Base-by-base conservation (phyloP, 2,797 vertebrate genomes). In the Sebastes dallii region DNA sequence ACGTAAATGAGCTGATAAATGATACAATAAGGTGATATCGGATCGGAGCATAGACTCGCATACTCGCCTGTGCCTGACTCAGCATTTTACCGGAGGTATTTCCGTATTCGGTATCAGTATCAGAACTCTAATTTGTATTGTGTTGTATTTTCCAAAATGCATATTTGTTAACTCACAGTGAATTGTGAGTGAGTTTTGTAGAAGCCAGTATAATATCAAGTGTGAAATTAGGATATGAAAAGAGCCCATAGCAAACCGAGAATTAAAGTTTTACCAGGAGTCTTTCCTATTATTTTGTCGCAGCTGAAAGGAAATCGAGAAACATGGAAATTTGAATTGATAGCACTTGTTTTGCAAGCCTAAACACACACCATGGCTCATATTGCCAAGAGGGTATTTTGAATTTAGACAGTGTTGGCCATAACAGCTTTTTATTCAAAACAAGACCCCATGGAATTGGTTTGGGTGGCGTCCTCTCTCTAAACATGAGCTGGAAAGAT, bases 371-470 rank as follows among this genome's bases (percentile, higher is more conserved):
- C 55, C 13, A 4, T 18, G 36, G 29, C 70, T 77, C 50, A 7
- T 5, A 4, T 66, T 72, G 80, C 77, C 78, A 69, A 65, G 58
- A 82, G 74, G 30, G 50, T 58, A n/a, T 84, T 92, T 82, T 80
- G 76, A 73, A 93, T 92, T 88, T 88, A 84, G 52, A 77, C 72
- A 25, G 46, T 66, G 81, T 80, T 70, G 59, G 75, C 85, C 79
- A 76, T 67, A 66, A 80, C 67, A 18, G 27, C 67, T 90, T 81
- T 90, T 88, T 81, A 91, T 92, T 91, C 88, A 75, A 77, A 91
- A 83, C 72, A 79, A 85, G 56, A 77, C 78, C 69, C 78, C 24
- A 8, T 42, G 60, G 87, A 88, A 86, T 87, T 78, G 77, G 69
- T 82, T 85, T 85, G 81, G 85, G 87, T 78, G 73, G 78, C 60